Percentiles rank a stretch among this genome's conserved stretches.
Conservation (phyloP, 1,140 invertebrate species). For the Scaptomyza graminum region DNA sequence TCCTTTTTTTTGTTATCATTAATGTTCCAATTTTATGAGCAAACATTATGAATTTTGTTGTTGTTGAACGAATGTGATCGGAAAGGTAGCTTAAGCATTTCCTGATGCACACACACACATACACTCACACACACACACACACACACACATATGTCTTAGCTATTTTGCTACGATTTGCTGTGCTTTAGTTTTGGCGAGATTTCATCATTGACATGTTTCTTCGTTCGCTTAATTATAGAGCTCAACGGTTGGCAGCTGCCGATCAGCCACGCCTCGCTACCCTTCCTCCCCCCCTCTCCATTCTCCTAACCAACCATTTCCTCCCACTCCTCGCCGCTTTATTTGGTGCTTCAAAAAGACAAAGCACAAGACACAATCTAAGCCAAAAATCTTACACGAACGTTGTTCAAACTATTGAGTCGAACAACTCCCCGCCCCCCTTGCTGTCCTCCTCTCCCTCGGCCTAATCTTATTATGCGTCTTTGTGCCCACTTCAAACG, state of each 20-base stretch:
- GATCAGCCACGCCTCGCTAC: conserved; percentile 25
- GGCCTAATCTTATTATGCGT: conserved; percentile 67
- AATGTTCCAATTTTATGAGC: conserved; percentile 51
- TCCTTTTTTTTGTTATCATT: conserved; percentile 48
- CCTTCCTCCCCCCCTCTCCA: no score
- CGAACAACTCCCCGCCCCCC: no score
- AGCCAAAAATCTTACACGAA: conserved; percentile 23
- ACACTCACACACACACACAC: not conserved
- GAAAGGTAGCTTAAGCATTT: conserved; percentile 28
- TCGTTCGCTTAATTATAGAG: conserved; percentile 56
- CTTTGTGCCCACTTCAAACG: conserved; percentile 59
- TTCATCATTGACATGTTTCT: not conserved
- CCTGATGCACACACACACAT: conserved; percentile 2
- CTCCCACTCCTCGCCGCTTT: no score
- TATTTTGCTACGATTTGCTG: not conserved
- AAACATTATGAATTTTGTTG: conserved; percentile 23
- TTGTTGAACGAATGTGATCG: conserved; percentile 19
- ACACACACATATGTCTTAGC: not conserved
- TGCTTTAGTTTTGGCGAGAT: not conserved
- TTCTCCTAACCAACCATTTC: not conserved
- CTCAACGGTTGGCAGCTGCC: conserved; percentile 48
- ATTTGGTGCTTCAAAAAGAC: conserved; percentile 11
- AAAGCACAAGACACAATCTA: conserved; percentile 36
- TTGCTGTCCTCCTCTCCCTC: conserved; percentile 9
- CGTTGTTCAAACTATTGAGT: conserved; percentile 18